A percentile compares a stretch with the other conserved stretches of the same genome.
phyloP scores from a whole-genome alignment of 2,888 invertebrate species.

The Prosopocoilus inquinatus region DNA sequence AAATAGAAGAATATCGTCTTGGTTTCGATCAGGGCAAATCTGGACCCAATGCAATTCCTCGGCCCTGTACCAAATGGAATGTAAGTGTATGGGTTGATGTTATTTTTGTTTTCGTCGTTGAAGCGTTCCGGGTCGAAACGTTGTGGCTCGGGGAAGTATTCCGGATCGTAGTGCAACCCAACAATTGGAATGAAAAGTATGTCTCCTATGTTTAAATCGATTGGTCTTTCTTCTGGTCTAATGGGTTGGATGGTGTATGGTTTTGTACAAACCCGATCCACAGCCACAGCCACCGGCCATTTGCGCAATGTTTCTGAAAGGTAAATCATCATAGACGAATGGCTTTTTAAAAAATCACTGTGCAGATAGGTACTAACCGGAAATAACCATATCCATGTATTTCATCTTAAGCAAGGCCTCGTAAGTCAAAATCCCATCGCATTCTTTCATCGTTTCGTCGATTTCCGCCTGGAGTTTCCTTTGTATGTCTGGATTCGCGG shows the following conservation, averaged over 20 bases:
- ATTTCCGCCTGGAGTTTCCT: slow-evolving; percentile 55
- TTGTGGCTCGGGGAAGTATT: slow-evolving; percentile 38
- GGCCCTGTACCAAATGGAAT: slow-evolving; percentile 54
- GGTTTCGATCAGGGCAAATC: slow-evolving; percentile 38
- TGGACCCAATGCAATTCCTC: slow-evolving; percentile 60
- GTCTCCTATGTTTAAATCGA: slow-evolving; percentile 21
- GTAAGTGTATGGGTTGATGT: slow-evolving; percentile 48
- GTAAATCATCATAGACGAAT: no score
- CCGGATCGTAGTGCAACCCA: slow-evolving; percentile 36
- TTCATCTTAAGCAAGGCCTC: slow-evolving; percentile 53
- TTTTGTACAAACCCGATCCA: slow-evolving; percentile 31
- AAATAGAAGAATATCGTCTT: slow-evolving; percentile 36
- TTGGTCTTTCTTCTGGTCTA: slow-evolving; percentile 18
- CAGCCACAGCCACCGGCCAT: slow-evolving; percentile 31
- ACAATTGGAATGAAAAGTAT: slow-evolving; percentile 32
- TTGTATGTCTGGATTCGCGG: slow-evolving; percentile 53
- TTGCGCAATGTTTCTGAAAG: slow-evolving; percentile 34
- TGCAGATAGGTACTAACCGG: slow-evolving; percentile 21
- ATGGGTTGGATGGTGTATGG: slow-evolving; percentile 28
- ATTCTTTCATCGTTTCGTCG: slow-evolving; percentile 43
- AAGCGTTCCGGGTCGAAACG: slow-evolving; percentile 40
- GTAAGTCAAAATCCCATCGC: slow-evolving; percentile 51
- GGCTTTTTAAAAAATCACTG: no score
- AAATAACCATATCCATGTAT: slow-evolving; percentile 11
- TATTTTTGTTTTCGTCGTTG: slow-evolving; percentile 51